These are phyloP conservation scores for Dryobates pubescens DNA, from an alignment of 2,797 vertebrate genomes.

Conservation along the genomic window DNA sequence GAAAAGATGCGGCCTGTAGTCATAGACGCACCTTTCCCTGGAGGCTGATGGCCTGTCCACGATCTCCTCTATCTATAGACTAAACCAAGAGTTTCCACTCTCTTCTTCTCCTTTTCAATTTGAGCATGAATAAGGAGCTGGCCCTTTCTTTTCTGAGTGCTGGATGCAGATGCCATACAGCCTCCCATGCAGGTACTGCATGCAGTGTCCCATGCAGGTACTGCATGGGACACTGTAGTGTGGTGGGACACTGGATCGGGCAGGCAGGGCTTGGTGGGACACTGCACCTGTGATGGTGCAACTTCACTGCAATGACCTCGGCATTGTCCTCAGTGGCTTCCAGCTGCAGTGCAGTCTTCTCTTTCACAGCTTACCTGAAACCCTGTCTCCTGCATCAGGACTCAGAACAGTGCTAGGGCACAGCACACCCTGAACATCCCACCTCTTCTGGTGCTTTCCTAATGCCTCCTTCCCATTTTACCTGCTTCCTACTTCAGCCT, in stretches of 20 bases:
- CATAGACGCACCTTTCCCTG: not conserved
- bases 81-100: not conserved
- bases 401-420: not conserved
- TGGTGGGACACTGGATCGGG: not conserved
- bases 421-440: not conserved
- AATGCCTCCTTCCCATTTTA: not conserved
- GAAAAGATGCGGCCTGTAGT: not conserved
- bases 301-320: not conserved
- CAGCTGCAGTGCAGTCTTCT: conserved; percentile 22
- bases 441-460: not conserved
- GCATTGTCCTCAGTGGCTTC: not conserved
- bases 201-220: too few relatives aligned
- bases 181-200: rapidly evolving
- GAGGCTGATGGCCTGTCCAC: rapidly evolving
- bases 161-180: not conserved
- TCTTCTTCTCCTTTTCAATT: not conserved
- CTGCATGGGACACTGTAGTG: not conserved
- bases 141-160: not conserved
- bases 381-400: not conserved
- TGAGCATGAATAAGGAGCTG: not conserved
- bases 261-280: not conserved
- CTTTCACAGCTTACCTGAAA: not conserved
- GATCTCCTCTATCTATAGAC: not conserved
- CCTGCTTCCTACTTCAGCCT: not conserved
- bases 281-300: not conserved